Conservation (phyloP, 2,888 invertebrate genomes). For the Xanthorhoe spadicearia region DNA sequence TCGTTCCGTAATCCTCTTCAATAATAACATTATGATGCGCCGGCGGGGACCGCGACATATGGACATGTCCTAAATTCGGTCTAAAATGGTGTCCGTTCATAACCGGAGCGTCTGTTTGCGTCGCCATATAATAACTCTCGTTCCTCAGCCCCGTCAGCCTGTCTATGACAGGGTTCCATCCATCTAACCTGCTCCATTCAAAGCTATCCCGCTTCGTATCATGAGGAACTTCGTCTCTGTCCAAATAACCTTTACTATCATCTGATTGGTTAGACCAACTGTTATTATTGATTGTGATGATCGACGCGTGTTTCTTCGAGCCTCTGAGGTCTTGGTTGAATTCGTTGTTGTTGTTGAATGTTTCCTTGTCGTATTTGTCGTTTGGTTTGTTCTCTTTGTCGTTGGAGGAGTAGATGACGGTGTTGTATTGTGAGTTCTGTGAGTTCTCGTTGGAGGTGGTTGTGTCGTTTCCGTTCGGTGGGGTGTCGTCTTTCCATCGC, state of each 20-base stretch:
- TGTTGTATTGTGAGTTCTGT: constrained; percentile 66
- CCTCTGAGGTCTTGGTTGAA: constrained; percentile 62
- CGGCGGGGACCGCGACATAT: constrained; percentile 77
- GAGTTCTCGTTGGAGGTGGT: constrained; percentile 74
- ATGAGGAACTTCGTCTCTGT: constrained; percentile 79
- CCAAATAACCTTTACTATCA: constrained; percentile 79
- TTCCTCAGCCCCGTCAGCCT: constrained; percentile 93
- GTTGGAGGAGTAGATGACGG: constrained; percentile 77
- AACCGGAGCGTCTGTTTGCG: constrained; percentile 85
- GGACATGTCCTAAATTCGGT: constrained; percentile 71
- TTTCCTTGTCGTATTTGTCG: constrained; percentile 51
- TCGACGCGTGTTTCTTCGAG: constrained; percentile 77
- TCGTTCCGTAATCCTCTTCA: constrained; percentile 85
- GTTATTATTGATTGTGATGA: constrained; percentile 80
- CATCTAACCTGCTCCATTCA: constrained; percentile 86
- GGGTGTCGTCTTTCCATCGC: constrained; percentile 82
- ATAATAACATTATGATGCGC: constrained; percentile 86
- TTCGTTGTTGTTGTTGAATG: constrained; percentile 46
- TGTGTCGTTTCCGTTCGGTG: constrained; percentile 80
- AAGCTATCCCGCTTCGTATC: constrained; percentile 82
- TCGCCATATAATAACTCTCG: constrained; percentile 96
- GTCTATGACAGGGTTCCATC: constrained; percentile 95
- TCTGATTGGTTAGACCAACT: constrained; percentile 83
- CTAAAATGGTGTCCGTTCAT: constrained; percentile 79
- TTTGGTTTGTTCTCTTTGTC: constrained; percentile 75